A percentile compares a stretch with the other conserved stretches of the same genome.
Evolutionary conservation across 1,140 invertebrate genomes (phyloP).

Genomic region (Branchinecta lindahli): DNA sequence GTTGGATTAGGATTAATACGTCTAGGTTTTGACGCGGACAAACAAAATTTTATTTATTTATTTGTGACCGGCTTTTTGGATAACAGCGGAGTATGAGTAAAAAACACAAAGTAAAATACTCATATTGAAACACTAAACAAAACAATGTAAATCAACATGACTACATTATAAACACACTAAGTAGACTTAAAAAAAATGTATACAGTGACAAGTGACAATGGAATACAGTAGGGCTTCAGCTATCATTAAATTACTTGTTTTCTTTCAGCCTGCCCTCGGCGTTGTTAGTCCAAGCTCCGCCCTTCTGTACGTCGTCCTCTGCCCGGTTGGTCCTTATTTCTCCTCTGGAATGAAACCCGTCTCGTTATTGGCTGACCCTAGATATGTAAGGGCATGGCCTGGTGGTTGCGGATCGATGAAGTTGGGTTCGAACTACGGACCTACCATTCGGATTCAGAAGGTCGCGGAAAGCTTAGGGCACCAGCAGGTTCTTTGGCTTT

Average conservation of each 20-base stretch:
- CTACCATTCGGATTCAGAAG: slow-evolving; percentile 63
- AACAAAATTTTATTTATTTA: too few species aligned
- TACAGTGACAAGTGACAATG: too few species aligned
- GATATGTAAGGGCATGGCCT: slow-evolving; percentile 76
- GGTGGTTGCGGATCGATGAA: slow-evolving; percentile 88
- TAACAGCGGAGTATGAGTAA: too few species aligned
- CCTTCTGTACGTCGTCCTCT: slow-evolving; percentile 74
- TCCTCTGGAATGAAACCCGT: slow-evolving; percentile 53
- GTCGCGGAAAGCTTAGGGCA: slow-evolving; percentile 59
- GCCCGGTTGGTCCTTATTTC: slow-evolving; percentile 88
- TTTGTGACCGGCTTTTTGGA: too few species aligned
- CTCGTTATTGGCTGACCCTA: slow-evolving; percentile 59
- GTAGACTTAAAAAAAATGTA: too few species aligned
- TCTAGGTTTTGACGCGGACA: too few species aligned
- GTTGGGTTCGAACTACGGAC: slow-evolving; percentile 85
- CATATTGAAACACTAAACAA: too few species aligned
- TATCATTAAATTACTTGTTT: not conserved
- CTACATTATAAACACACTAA: too few species aligned
- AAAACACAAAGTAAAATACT: too few species aligned
- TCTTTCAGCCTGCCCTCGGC: slow-evolving; percentile 66
- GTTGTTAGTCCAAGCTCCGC: slow-evolving; percentile 67
- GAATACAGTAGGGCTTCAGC: too few species aligned
- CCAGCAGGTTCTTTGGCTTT: slow-evolving; percentile 95
- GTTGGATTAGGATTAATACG: too few species aligned
- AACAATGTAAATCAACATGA: too few species aligned